Evolutionary conservation across 1,140 invertebrate genomes (phyloP), one percentile per base, ranked within the genome.

Genomic region (Cydia amplana): DNA sequence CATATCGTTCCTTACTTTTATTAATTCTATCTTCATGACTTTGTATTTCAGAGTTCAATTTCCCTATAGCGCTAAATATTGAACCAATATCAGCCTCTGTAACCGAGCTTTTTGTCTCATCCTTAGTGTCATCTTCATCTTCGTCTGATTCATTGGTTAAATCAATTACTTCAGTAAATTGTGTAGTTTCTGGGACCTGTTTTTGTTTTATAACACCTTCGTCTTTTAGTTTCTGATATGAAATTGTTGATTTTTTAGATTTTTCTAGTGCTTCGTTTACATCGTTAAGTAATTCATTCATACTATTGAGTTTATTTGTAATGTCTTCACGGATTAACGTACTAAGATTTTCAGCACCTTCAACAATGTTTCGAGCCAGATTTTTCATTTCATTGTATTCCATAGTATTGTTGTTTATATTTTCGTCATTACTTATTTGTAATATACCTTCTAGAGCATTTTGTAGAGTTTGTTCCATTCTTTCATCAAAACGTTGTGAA

Each of bases 251-350:
- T 76, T 91, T 87, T 74, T 85, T 87, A 36, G 93, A 93, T 75
- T 90, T 90, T 83, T 93, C 88, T 74, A 93, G 85, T 43, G 91
- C 88, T 74, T 82, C 82, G 77, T 93, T 93, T 0, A 93, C 91
- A 78, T 93, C 93, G 75, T 90, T 90, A 4, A 93, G 78, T 43
- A 93, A 80, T 77, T 91, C 91, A 82, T 93, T 91, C 88, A 93
- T 93, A 70, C 84, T 89, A 70, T 93, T 89, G 25, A 93, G 82
- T 85, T 93, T 93, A 80, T 92, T 92, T 3, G 86, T 91, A 74
- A 93, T 92, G 80, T 93, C 92, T 85, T 87, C 88, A 74, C 85
- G 83, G 67, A 93, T 91, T 12, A 93, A 77, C 20, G 87, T 86
- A n/a, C 88, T 90, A 14, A 93, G 74, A 76, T 91, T 89, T 74